Percentiles rank a stretch among this genome's conserved stretches.
These are phyloP conservation scores for Cheilosia vernalis DNA, from an alignment of 2,888 invertebrate species.

Conservation along the genomic window DNA sequence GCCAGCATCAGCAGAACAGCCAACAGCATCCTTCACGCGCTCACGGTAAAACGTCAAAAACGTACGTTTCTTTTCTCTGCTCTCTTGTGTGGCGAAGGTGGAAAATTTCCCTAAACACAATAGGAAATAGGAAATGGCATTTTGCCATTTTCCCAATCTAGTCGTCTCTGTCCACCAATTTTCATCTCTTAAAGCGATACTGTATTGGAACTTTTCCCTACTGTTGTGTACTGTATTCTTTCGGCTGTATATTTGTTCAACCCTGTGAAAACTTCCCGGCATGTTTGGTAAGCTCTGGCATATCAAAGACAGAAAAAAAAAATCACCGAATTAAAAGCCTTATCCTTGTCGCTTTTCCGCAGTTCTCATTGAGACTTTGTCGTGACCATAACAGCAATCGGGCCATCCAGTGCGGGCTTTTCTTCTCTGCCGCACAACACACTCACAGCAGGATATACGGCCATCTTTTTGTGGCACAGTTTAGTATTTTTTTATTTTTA, in stretches of 20 bases:
- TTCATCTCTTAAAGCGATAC: slow-evolving; percentile 51
- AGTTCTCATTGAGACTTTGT: slow-evolving; percentile 74
- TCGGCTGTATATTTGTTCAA: slow-evolving; percentile 12
- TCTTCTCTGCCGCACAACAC: slow-evolving; percentile 61
- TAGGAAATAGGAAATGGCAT: slow-evolving; percentile 16
- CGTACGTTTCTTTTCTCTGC: background rate
- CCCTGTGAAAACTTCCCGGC: slow-evolving; percentile 70
- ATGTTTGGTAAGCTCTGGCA: slow-evolving; percentile 62
- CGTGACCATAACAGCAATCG: slow-evolving; percentile 72
- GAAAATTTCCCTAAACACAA: slow-evolving; percentile 67
- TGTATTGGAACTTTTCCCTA: slow-evolving; percentile 47
- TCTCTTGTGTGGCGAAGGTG: slow-evolving; percentile 16
- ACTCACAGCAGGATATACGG: slow-evolving; percentile 62
- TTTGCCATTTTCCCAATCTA: slow-evolving; percentile 2
- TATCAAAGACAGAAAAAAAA: background rate
- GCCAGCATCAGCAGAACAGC: background rate
- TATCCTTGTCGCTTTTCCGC: slow-evolving; percentile 68
- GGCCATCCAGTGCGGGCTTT: slow-evolving; percentile 71
- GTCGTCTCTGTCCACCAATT: slow-evolving; percentile 41
- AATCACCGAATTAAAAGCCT: slow-evolving; percentile 63
- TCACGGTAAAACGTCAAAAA: slow-evolving; percentile 63
- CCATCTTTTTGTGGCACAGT: slow-evolving; percentile 72
- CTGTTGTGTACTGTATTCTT: slow-evolving; percentile 47
- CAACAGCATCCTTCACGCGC: background rate
- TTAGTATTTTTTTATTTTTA: slow-evolving; percentile 34